These are phyloP conservation scores for Mythimna ferrago DNA, from an alignment of 2,888 invertebrate genomes.

Conservation along the genomic window DNA sequence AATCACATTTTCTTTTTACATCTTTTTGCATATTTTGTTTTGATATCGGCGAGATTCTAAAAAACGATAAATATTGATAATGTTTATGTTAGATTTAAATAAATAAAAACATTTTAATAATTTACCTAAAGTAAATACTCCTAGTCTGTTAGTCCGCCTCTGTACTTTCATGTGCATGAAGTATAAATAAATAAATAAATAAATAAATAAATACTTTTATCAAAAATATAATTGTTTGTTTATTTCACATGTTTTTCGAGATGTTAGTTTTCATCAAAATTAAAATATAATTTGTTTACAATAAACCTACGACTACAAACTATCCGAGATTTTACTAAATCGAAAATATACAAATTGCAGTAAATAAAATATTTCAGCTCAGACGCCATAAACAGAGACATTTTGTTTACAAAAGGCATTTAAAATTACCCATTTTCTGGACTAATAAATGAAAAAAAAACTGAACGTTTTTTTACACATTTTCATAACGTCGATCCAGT, in stretches of 20 bases:
- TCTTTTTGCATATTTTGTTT: not conserved
- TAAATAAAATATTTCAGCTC: not conserved
- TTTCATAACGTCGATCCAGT: slow-evolving; percentile 8
- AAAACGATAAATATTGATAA: slow-evolving; percentile 9
- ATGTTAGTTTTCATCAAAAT: slow-evolving; percentile 13
- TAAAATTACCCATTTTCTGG: not conserved
- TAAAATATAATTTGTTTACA: slow-evolving; percentile 8
- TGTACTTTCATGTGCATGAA: too few relatives aligned
- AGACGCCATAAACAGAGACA: not conserved
- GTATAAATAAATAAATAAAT: too few relatives aligned
- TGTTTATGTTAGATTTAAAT: slow-evolving; percentile 8
- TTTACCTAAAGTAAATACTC: slow-evolving; percentile 6
- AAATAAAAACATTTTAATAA: slow-evolving; percentile 29
- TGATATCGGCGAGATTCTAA: slow-evolving; percentile 29
- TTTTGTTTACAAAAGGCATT: not conserved
- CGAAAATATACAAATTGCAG: not conserved
- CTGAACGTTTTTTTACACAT: not conserved
- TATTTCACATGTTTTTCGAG: slow-evolving; percentile 4
- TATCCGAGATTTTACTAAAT: slow-evolving; percentile 31
- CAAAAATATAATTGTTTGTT: slow-evolving; percentile 25
- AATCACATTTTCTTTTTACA: not conserved
- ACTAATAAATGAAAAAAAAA: not conserved
- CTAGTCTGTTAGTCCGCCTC: too few relatives aligned
- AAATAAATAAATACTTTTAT: slow-evolving; percentile 29
- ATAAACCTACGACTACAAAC: slow-evolving; percentile 6